phyloP scores from a whole-genome alignment of 2,797 vertebrate species.

The Otolemur crassicaudatus region DNA sequence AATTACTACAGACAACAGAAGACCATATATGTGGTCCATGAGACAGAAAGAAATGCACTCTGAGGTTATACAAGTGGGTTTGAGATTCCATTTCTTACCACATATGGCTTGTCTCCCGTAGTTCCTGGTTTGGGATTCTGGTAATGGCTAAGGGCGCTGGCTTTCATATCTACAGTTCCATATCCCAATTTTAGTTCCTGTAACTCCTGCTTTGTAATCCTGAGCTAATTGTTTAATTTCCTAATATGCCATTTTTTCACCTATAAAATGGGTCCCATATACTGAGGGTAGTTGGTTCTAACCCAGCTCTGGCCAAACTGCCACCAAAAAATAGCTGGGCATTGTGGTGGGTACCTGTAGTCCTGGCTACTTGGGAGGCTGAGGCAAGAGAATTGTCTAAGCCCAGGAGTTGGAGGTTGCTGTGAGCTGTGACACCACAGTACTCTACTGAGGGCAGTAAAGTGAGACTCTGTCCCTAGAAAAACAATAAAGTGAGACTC shows the following conservation, averaged over 20 bases:
- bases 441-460: too few species aligned
- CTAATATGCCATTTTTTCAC: background rate
- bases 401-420: too few species aligned
- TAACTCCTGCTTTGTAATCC: background rate
- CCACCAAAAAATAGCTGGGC: too few species aligned
- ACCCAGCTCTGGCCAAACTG: too few species aligned
- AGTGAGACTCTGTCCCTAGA: too few species aligned
- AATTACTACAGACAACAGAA: conserved; percentile 7
- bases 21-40: background rate
- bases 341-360: too few species aligned
- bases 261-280: background rate
- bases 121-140: background rate
- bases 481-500: too few species aligned
- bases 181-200: background rate
- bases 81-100: background rate
- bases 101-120: background rate
- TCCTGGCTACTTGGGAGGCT: too few species aligned
- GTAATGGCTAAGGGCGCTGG: background rate
- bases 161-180: background rate
- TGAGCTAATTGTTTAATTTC: conserved; percentile 6
- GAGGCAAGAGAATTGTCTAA: too few species aligned
- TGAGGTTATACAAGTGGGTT: background rate
- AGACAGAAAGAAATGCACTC: background rate
- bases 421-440: too few species aligned
- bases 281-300: too few species aligned